These are phyloP conservation scores for Darevskia nairensis DNA, from an alignment of 2,797 vertebrate species.

Conservation along the genomic window DNA sequence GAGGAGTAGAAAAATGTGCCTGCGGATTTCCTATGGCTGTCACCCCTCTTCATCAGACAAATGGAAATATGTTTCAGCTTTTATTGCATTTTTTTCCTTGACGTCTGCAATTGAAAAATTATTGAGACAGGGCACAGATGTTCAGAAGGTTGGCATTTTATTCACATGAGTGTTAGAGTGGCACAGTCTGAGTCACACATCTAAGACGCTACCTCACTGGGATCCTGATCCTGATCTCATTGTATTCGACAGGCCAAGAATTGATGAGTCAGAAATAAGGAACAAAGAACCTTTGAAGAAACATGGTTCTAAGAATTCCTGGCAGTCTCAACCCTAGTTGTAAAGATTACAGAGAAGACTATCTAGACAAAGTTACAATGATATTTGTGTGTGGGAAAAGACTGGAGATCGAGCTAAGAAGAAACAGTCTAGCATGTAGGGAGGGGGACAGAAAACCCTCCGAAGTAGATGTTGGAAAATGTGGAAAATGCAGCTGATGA, in stretches of 20 bases:
- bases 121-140: slow-evolving; percentile 24
- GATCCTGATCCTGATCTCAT: slow-evolving; percentile 43
- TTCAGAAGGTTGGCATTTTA: slow-evolving; percentile 60
- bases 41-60: slow-evolving; percentile 47
- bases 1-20: slow-evolving; percentile 54
- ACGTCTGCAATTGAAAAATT: slow-evolving; percentile 41
- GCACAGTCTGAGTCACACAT: slow-evolving; percentile 38
- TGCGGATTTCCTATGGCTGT: slow-evolving; percentile 63
- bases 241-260: slow-evolving; percentile 23
- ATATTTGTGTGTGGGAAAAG: neutral
- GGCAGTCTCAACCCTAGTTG: neutral
- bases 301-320: slow-evolving; percentile 32
- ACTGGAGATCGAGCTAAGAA: neutral
- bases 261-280: slow-evolving; percentile 52
- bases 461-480: neutral
- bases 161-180: slow-evolving; percentile 45
- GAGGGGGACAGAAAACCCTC: neutral
- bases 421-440: neutral
- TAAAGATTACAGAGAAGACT: neutral
- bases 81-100: slow-evolving; percentile 59
- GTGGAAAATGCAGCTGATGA: neutral
- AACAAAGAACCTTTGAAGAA: slow-evolving; percentile 59
- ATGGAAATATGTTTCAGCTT: slow-evolving; percentile 49
- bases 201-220: slow-evolving; percentile 66
- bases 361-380: neutral